These are phyloP conservation scores for Nesoenas mayeri DNA, from an alignment of 2,113 vertebrate species.

Conservation along the genomic window DNA sequence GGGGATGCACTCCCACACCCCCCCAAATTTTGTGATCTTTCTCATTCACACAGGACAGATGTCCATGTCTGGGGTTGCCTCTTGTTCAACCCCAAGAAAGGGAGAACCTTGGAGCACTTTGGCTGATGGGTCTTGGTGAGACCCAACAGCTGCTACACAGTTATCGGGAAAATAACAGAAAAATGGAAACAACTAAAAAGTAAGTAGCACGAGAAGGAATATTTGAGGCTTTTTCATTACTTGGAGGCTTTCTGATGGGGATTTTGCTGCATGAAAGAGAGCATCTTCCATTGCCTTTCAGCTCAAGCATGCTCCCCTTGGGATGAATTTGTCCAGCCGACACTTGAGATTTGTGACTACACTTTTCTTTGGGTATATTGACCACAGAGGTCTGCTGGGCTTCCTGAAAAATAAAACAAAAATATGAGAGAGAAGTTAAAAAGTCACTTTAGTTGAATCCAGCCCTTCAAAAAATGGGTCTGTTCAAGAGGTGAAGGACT, in stretches of 20 bases:
- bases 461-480: neutral
- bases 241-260: neutral
- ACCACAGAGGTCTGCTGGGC: neutral
- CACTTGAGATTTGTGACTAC: neutral
- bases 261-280: neutral
- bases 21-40: neutral
- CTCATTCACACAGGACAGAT: neutral
- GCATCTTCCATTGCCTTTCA: neutral
- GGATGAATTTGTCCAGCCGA: accelerated
- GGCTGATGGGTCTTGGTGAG: neutral
- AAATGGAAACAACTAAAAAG: neutral
- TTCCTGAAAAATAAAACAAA: neutral
- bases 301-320: accelerated
- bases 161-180: neutral
- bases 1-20: too few relatives aligned
- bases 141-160: neutral
- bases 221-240: neutral
- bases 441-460: neutral
- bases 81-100: neutral
- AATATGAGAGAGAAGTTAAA: neutral
- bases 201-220: neutral
- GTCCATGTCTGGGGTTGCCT: neutral
- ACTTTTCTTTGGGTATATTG: neutral
- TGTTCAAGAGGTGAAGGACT: neutral
- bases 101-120: neutral